phyloP scores from a whole-genome alignment of 2,797 vertebrate genomes.

The Oceanodroma leucorhoa region DNA sequence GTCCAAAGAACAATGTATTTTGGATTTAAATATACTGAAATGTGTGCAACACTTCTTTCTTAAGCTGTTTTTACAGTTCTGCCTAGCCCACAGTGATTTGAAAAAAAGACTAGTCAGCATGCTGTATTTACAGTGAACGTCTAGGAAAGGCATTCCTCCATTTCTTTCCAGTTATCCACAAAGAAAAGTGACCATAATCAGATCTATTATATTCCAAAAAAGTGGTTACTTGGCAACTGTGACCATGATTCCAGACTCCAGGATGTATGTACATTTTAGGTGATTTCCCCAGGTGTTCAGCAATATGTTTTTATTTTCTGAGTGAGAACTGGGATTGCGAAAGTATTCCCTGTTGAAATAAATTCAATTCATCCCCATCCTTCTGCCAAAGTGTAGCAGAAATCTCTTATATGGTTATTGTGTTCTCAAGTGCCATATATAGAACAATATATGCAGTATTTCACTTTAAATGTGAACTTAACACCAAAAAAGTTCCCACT shows the following conservation, averaged over 20 bases:
- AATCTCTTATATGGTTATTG: not conserved
- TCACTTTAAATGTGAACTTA: not conserved
- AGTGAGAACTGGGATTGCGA: not conserved
- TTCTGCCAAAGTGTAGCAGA: not conserved
- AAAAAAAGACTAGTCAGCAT: not conserved
- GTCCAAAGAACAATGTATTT: not conserved
- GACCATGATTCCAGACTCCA: not conserved
- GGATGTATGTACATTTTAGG: not conserved
- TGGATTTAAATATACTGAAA: not conserved
- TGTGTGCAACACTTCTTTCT: not conserved
- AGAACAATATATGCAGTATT: not conserved
- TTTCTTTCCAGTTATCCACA: not conserved
- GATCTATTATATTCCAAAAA: not conserved
- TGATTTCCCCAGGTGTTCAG: not conserved
- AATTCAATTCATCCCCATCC: not conserved
- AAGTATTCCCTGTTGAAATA: not conserved
- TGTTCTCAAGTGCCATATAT: not conserved
- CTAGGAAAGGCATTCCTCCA: not conserved
- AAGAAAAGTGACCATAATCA: not conserved
- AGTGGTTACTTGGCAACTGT: not conserved
- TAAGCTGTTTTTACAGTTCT: not conserved
- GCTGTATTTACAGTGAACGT: not conserved
- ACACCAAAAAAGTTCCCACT: not conserved
- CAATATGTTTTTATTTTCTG: slow-evolving; percentile 14
- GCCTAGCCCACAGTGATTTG: not conserved